Percentiles rank a stretch among this genome's conserved stretches.
These are phyloP conservation scores for Epinephelus awoara DNA, from an alignment of 2,797 vertebrate species.

Conservation along the genomic window DNA sequence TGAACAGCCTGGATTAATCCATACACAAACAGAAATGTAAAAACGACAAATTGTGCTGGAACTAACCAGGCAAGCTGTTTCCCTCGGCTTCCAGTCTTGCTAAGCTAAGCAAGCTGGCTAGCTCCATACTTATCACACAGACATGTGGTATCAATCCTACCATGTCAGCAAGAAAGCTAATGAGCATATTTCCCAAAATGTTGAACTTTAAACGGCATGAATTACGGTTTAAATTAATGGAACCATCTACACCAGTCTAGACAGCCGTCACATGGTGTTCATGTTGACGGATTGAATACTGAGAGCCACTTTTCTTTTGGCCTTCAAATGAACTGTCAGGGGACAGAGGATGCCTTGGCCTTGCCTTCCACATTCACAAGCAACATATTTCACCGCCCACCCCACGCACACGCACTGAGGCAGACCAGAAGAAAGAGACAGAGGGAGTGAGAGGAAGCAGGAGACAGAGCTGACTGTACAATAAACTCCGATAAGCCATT, in stretches of 20 bases:
- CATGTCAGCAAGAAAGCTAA: neutral
- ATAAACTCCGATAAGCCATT: conserved; percentile 69
- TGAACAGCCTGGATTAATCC: neutral
- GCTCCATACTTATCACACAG: neutral
- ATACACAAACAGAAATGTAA: neutral
- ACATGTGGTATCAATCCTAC: neutral
- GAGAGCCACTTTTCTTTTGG: conserved; percentile 16
- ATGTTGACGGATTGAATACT: conserved; percentile 13
- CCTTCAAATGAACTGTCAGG: conserved; percentile 27
- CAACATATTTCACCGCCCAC: conserved; percentile 47
- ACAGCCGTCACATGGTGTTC: conserved; percentile 7
- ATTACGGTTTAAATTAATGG: neutral
- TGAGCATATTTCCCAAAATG: neutral
- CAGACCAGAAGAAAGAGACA: conserved; percentile 39
- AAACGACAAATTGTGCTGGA: neutral
- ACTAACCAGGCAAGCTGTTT: neutral
- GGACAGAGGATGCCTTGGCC: conserved; percentile 18
- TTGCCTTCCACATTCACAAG: conserved; percentile 18
- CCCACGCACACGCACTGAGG: conserved; percentile 19
- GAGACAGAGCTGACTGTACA: conserved; percentile 45
- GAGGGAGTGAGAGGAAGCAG: conserved; percentile 34
- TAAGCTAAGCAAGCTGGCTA: neutral
- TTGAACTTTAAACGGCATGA: neutral
- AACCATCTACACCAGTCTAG: neutral
- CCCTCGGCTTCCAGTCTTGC: neutral